Base-by-base conservation (phyloP, 1,140 invertebrate species). In the Whitmania pigra region DNA sequence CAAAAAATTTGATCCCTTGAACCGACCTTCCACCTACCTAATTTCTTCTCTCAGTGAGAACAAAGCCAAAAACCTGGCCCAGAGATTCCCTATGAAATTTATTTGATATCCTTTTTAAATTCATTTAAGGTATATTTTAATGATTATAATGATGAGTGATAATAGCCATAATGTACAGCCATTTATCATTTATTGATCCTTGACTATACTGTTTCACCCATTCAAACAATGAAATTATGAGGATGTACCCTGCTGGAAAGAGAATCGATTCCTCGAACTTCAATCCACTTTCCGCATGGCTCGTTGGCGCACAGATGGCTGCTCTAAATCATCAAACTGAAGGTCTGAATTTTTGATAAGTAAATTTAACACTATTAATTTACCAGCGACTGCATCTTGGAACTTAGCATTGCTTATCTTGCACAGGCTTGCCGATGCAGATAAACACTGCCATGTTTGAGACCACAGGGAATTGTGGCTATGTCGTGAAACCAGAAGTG, bases 281-380 rank as follows among this genome's bases (percentile, higher is more conserved):
- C 71, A 81, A 84, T 73, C 84, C 85, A 17, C 76, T 83, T 31
- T 79, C 78, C 9, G 80, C 80, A 73, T 86, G 85, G 85, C 83
- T 80, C 73, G 78, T 78, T 53, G 85, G 85, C 55, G 84, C 83
- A 72, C 85, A 86, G 75, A 78, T 86, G 53, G 72, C 53, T 22
- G 92, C 92, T 0, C 83, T 95, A 0, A 95, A 94, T 82, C 94
- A 93, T 79, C 92, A 95, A 82, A 94, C 92, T 0, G 91, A 92
- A 78, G 81, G 80, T 81, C 73, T 73, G 57, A 25, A 25, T 13
- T 72, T 22, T 31, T 49, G 31, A 49, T 11, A 49, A 49, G 13
- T 49, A 49, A 49, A 15, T 49, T 49, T 11, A 49, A 15, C 13
- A 13, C 15, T 13, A 13, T 49, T 49, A 49, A 49, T 49, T 49